Conservation (phyloP, 2,888 invertebrate species). For the Linnaemya vulpina region DNA sequence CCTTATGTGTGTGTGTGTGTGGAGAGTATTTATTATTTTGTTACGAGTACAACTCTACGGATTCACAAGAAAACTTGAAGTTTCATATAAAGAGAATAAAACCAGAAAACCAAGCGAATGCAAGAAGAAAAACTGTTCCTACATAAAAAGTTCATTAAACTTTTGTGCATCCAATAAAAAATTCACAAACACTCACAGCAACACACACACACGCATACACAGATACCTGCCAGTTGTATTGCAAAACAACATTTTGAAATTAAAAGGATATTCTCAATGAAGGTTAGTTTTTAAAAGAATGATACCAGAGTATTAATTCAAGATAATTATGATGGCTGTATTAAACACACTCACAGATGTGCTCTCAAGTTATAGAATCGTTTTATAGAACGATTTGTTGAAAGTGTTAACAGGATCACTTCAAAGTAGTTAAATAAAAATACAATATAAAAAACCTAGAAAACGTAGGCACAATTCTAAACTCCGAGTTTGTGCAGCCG, state of each 20-base stretch:
- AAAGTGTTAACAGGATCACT: too few relatives aligned
- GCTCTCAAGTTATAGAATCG: too few relatives aligned
- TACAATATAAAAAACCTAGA: too few relatives aligned
- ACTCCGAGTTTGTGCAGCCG: too few relatives aligned
- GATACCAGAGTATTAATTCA: background rate
- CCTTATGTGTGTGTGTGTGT: constrained; percentile 13
- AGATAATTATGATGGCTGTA: too few relatives aligned
- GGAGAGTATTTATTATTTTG: constrained; percentile 40
- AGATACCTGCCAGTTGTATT: background rate
- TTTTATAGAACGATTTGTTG: too few relatives aligned
- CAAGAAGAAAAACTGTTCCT: constrained; percentile 25
- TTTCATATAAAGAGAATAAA: constrained; percentile 50
- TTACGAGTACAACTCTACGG: constrained; percentile 64
- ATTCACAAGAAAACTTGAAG: constrained; percentile 68
- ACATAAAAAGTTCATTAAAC: constrained; percentile 66
- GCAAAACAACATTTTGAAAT: background rate
- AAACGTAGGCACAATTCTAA: too few relatives aligned
- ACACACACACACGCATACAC: background rate
- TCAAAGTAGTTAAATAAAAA: too few relatives aligned
- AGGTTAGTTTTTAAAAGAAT: constrained; percentile 20
- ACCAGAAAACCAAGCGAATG: constrained; percentile 25
- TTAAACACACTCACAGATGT: too few relatives aligned
- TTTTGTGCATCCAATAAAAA: constrained; percentile 30
- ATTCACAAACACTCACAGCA: background rate
- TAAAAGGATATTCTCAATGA: constrained; percentile 37